Percentiles rank a stretch among this genome's conserved stretches.
phyloP scores from a whole-genome alignment of 1,140 invertebrate genomes.

The Mamestra configurata region DNA sequence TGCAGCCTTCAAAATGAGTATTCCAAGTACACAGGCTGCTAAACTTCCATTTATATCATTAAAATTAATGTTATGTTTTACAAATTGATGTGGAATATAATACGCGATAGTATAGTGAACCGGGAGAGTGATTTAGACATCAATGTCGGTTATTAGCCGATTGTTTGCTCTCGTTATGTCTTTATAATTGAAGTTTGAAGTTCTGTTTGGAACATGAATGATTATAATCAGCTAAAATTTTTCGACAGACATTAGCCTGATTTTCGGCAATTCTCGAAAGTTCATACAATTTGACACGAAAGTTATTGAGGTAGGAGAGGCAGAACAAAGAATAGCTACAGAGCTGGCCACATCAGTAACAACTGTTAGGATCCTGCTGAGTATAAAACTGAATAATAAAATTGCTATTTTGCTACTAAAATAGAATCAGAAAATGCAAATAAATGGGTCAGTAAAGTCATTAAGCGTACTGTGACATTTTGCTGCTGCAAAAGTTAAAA shows the following conservation, averaged over 20 bases:
- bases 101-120: not conserved
- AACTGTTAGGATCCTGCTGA: too few species aligned
- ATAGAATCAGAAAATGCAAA: not conserved
- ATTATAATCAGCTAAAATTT: not conserved
- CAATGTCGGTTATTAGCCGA: not conserved
- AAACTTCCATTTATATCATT: constrained; percentile 8
- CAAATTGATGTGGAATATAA: not conserved
- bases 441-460: not conserved
- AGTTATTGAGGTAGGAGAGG: too few species aligned
- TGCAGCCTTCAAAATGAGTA: not conserved
- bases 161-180: constrained; percentile 32
- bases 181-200: constrained; percentile 26
- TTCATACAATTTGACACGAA: not conserved
- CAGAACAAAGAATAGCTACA: not conserved
- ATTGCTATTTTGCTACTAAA: not conserved
- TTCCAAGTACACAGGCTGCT: not conserved
- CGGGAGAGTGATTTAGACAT: not conserved
- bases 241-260: not conserved
- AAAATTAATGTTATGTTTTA: constrained; percentile 7
- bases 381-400: too few species aligned
- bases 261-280: not conserved
- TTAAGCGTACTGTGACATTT: not conserved
- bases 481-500: not conserved
- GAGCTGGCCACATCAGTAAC: too few species aligned
- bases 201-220: not conserved